Evolutionary conservation across 1,140 invertebrate species (phyloP).

Genomic region (Nephila pilipes): DNA sequence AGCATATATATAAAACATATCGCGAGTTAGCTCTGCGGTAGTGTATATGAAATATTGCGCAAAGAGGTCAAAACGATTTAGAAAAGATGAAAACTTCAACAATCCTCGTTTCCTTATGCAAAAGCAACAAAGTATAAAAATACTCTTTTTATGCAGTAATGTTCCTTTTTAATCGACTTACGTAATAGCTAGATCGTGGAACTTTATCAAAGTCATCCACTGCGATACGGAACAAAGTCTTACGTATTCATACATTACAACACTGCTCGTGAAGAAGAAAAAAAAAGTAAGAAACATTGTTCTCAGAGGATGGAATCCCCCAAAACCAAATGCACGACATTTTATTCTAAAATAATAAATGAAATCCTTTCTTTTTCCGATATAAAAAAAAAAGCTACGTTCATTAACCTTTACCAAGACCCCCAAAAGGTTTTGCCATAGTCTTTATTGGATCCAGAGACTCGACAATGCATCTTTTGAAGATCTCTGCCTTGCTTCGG

Average conservation of each 20-base stretch:
- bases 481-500: neutral
- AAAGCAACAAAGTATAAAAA: slow-evolving; percentile 7
- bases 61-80: neutral
- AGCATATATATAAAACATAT: too few relatives aligned
- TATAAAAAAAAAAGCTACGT: neutral
- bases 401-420: slow-evolving; percentile 1
- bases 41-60: too few relatives aligned
- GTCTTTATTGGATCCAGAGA: neutral
- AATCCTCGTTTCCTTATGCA: neutral
- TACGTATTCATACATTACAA: neutral
- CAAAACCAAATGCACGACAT: slow-evolving; percentile 32
- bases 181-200: neutral
- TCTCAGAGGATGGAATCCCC: neutral
- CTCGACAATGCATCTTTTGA: slow-evolving; percentile 7
- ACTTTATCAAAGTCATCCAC: neutral
- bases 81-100: neutral
- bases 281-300: neutral
- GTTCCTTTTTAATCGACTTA: neutral
- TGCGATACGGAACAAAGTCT: neutral
- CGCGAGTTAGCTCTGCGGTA: too few relatives aligned
- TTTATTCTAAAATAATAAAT: slow-evolving; percentile 31
- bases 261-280: neutral
- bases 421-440: neutral
- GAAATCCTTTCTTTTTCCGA: slow-evolving; percentile 15
- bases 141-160: neutral